phyloP scores from a whole-genome alignment of 2,113 vertebrate species.

The Limanda limanda region DNA sequence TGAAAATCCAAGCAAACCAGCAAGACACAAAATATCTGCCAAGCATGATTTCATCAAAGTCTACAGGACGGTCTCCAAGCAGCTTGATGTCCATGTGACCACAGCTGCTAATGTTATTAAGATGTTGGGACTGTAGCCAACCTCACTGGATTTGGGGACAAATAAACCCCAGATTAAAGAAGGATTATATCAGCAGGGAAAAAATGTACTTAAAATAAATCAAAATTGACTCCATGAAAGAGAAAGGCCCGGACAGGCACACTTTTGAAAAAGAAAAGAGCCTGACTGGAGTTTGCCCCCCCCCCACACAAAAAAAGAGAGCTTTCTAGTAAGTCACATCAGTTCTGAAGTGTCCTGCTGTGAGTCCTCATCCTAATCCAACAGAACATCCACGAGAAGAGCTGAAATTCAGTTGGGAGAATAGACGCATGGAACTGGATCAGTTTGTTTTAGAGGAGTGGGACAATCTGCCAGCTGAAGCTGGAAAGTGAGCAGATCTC shows the following conservation, averaged over 20 bases:
- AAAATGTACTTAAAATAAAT: background rate
- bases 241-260: background rate
- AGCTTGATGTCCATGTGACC: background rate
- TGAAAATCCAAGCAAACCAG: too few relatives aligned
- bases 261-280: background rate
- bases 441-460: background rate
- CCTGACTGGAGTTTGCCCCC: background rate
- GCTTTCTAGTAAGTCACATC: background rate
- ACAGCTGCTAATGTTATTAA: background rate
- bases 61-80: background rate
- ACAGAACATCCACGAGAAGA: background rate
- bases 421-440: background rate
- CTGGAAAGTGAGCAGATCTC: too few relatives aligned
- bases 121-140: background rate
- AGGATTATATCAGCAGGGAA: background rate
- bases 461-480: too few relatives aligned
- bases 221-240: background rate
- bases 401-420: background rate
- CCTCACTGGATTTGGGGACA: too few relatives aligned
- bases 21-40: too few relatives aligned
- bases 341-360: slow-evolving; percentile 5
- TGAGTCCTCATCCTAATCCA: slow-evolving; percentile 13
- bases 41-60: too few relatives aligned
- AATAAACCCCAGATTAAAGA: too few relatives aligned
- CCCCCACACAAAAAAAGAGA: background rate